Evolutionary conservation across 2,888 invertebrate species (phyloP).

Genomic region (Phaedon cochleariae): DNA sequence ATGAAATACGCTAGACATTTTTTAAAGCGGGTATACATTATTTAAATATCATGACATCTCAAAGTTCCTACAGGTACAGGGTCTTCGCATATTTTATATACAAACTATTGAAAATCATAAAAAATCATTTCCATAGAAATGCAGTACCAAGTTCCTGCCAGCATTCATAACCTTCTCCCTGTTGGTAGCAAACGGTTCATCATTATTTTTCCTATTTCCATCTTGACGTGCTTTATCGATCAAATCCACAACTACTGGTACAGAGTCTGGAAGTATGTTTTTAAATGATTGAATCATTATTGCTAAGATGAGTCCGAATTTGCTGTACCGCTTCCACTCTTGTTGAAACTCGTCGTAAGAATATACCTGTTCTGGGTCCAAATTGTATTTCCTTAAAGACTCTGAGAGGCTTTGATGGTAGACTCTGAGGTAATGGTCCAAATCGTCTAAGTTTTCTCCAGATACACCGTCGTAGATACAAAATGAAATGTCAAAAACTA

Average conservation of each 20-base stretch:
- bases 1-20: too few species aligned
- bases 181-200: too few species aligned
- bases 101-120: too few species aligned
- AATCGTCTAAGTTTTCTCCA: neutral
- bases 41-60: too few species aligned
- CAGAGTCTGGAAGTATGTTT: neutral
- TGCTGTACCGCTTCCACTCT: constrained; percentile 45
- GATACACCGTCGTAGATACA: constrained; percentile 5
- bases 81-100: too few species aligned
- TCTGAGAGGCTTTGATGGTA: constrained; percentile 52
- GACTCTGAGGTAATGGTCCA: neutral
- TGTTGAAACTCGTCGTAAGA: constrained; percentile 45
- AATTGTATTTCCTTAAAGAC: constrained; percentile 43
- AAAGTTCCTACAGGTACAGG: too few species aligned
- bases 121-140: too few species aligned
- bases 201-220: too few species aligned
- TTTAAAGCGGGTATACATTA: too few species aligned
- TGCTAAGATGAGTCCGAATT: constrained; percentile 40
- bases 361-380: constrained; percentile 47
- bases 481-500: constrained; percentile 5
- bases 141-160: too few species aligned
- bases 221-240: too few species aligned
- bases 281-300: constrained; percentile 8
- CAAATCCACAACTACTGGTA: neutral
- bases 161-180: too few species aligned